Evolutionary conservation across 1,140 invertebrate genomes (phyloP), one percentile per base, ranked within the genome.

Genomic region (Drosophila nasuta): DNA sequence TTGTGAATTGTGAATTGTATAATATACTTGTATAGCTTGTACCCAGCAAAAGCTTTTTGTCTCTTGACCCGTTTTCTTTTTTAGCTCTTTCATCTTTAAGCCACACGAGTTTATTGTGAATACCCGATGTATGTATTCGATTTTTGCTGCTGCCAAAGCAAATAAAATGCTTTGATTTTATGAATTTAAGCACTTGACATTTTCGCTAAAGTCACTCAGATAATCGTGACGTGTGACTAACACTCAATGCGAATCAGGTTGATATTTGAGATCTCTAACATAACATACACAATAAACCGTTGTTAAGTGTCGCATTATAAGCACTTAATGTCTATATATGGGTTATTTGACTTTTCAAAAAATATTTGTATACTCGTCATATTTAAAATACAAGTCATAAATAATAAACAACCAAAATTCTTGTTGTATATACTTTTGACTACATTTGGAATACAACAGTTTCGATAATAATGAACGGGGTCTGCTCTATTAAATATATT

Each of bases 21-120:
- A 74, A 74, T 74, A 74, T 56, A 74, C 65, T 59, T 73, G 71
- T 74, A 62, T 62, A 74, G 71, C 71, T 56, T 15, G 71, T 60
- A 52, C 33, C 54, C 28, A 5, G 5, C 5, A 33, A 67, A 67
- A 67, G 71, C 49, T 74, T 74, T 74, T 74, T 74, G 71, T 68
- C 71, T 56, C 71, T 74, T 74, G 71, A 74, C 71, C 65, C 41
- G 71, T 68, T 74, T 68, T 68, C 33, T 35, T 65, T 54, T 13
- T 49, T 30, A 8, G 15, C 15, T 52, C 25, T 38, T 52, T 56
- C 59, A 43, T 41, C 30, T 60, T 60, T 56, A 68, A 68, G 65
- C 65, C 65, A 38, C 57, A 46, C 57, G 65, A 69, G 52, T 73
- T 68, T 73, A 67, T 35, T 59, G 56, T 67, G 28, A 43, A 45